phyloP scores from a whole-genome alignment of 2,113 vertebrate genomes.

The Sinocyclocheilus rhinocerous region DNA sequence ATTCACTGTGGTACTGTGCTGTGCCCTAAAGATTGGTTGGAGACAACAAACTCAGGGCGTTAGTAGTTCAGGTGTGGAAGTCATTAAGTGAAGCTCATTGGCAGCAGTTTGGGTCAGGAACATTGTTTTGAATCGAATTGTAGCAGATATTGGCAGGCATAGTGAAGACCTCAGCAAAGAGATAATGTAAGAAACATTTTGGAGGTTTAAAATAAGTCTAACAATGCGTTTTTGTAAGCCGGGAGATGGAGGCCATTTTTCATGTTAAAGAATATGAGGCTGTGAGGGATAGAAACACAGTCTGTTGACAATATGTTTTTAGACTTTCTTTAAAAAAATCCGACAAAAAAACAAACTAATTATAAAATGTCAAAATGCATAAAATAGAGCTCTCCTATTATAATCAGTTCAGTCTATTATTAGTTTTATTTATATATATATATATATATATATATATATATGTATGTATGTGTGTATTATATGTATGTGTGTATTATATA shows the following conservation, averaged over 20 bases:
- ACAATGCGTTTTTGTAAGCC: background rate
- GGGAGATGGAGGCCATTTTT: background rate
- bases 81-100: constrained; percentile 16
- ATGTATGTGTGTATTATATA: too few relatives aligned
- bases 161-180: background rate
- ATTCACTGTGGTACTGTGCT: too few relatives aligned
- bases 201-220: constrained; percentile 2
- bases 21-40: too few relatives aligned
- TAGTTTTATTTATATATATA: too few relatives aligned
- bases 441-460: too few relatives aligned
- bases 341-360: too few relatives aligned
- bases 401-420: too few relatives aligned
- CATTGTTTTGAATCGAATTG: background rate
- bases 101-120: background rate
- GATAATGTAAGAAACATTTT: constrained; percentile 12
- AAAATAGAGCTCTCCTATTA: too few relatives aligned
- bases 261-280: background rate
- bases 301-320: background rate
- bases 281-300: background rate
- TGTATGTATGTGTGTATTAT: too few relatives aligned
- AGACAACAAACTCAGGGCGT: too few relatives aligned
- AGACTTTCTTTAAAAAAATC: too few relatives aligned
- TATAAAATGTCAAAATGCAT: too few relatives aligned
- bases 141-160: background rate
- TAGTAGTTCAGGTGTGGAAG: constrained; percentile 16